Evolutionary conservation across 2,888 invertebrate species (phyloP), one percentile per base, ranked within the genome.

Genomic region (Drosophila emarginata): DNA sequence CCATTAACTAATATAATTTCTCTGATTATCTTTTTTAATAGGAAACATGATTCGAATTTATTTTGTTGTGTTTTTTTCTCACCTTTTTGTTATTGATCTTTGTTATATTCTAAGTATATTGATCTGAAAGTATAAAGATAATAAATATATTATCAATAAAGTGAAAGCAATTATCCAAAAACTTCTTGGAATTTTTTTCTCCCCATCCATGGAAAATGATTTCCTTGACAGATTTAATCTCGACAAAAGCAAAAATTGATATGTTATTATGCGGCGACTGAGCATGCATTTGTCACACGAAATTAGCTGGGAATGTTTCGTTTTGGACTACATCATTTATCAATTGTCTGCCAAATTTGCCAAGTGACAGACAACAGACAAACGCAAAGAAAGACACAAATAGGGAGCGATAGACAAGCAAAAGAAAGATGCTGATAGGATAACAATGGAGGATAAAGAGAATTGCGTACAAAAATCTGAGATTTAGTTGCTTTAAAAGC

Each of bases 251-350:
- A 75, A 71, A 75, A 67, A 81, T 81, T 82, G 85, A 84, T 82
- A 74, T 81, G 72, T 72, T 70, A 69, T 64, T 71, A 45, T 45
- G 45, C 11, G 32, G 32, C 32, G 54, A 51, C 14, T 52, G 64
- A 53, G 40, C 39, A 45, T 45, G 21, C 23, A 78, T 85, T 81
- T 81, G 86, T 81, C 81, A 85, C 86, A 82, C 78, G 69, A 81
- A 81, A 81, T 81, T 85, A 85, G 74, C 78, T 72, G 74, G 61
- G 73, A 67, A 61, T 56, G 53, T 39, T 52, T 21, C 45, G 21
- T 45, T 45, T 45, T 21, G 18, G 71, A 72, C 56, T 65, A 64
- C 72, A 71, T 71, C 71, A 71, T 71, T 71, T 71, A 71, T 73
- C 73, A 73, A 68, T 67, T 61, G 59, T 67, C 59, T 51, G 26